Percentiles rank a stretch among this genome's conserved stretches.
Evolutionary conservation across 1,140 invertebrate species (phyloP).

Genomic region (Orchesella cincta): DNA sequence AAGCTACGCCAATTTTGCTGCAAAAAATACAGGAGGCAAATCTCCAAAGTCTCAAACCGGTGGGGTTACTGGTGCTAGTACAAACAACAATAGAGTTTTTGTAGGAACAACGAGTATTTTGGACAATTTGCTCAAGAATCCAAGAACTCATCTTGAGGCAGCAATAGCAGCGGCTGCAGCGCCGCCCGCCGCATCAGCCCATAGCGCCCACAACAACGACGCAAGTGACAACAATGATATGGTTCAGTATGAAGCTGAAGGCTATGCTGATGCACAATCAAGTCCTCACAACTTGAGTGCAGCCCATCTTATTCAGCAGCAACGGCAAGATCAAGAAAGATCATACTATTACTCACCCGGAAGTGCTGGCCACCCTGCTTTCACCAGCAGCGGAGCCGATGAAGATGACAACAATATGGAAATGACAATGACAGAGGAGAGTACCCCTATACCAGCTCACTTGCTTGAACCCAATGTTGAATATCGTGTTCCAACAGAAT

Average conservation of each 20-base stretch:
- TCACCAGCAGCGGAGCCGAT: constrained; percentile 5
- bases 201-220: constrained; percentile 32
- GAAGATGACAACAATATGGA: constrained; percentile 45
- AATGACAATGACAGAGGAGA: constrained; percentile 45
- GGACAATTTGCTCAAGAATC: constrained; percentile 51
- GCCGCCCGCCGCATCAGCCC: constrained; percentile 2
- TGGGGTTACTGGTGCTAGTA: not conserved
- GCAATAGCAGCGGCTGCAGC: constrained; percentile 34
- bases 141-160: constrained; percentile 39
- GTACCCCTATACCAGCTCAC: constrained; percentile 46
- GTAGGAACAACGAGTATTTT: constrained; percentile 50
- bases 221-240: constrained; percentile 48
- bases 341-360: constrained; percentile 14
- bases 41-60: constrained; percentile 28
- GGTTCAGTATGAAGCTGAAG: constrained; percentile 49
- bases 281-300: constrained; percentile 37
- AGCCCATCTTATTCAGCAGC: constrained; percentile 20
- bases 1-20: not conserved
- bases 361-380: constrained; percentile 43
- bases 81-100: constrained; percentile 33
- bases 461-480: constrained; percentile 50
- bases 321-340: not conserved
- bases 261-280: constrained; percentile 38
- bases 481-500: constrained; percentile 49
- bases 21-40: constrained; percentile 5